These are phyloP conservation scores for Pristionchus arcanus DNA, from an alignment of 2,888 invertebrate genomes.

Conservation along the genomic window DNA sequence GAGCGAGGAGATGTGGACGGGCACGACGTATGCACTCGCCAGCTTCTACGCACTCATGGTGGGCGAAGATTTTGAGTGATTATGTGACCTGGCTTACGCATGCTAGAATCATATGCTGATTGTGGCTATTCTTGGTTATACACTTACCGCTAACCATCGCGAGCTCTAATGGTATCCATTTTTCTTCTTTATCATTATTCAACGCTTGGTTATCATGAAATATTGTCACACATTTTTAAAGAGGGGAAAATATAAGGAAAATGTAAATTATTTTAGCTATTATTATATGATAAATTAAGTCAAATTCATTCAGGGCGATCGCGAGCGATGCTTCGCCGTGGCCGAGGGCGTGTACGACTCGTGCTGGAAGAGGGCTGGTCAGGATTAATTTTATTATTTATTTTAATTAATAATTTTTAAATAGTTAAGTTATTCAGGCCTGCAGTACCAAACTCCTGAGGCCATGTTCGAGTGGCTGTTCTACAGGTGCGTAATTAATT, in stretches of 20 bases:
- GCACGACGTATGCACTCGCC: slow-evolving; percentile 90
- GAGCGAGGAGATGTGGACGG: slow-evolving; percentile 94
- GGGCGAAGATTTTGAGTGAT: not conserved
- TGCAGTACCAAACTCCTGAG: slow-evolving; percentile 88
- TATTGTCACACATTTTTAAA: no score
- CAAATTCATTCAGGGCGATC: slow-evolving; percentile 26
- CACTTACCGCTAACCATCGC: no score
- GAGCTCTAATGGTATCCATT: no score
- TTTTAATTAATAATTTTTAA: not conserved
- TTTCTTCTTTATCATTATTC: no score
- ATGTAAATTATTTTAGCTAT: not conserved
- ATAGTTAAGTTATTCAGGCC: not conserved
- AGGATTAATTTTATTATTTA: not conserved
- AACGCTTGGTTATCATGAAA: no score
- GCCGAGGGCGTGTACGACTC: slow-evolving; percentile 91
- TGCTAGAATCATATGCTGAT: no score
- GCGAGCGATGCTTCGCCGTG: slow-evolving; percentile 85
- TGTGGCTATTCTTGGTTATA: no score
- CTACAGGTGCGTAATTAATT: slow-evolving; percentile 7
- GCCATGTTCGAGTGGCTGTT: slow-evolving; percentile 87
- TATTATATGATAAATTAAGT: not conserved
- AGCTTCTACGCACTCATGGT: slow-evolving; percentile 86
- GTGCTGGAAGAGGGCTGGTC: slow-evolving; percentile 84
- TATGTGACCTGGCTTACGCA: no score
- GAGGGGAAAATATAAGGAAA: no score